phyloP scores from a whole-genome alignment of 1,140 invertebrate genomes.

The Bilobella aurantiaca region DNA sequence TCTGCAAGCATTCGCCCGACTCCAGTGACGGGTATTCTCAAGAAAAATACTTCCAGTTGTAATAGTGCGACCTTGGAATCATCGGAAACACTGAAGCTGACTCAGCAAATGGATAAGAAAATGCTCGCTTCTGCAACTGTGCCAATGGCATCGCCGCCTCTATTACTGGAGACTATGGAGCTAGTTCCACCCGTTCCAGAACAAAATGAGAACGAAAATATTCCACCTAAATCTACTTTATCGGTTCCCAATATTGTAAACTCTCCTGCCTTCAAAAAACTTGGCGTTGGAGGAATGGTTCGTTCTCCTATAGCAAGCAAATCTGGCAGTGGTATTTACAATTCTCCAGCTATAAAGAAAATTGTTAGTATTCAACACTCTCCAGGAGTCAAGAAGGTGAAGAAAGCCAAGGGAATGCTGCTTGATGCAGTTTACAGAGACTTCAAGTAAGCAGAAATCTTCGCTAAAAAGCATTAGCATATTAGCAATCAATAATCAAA shows the following conservation, averaged over 20 bases:
- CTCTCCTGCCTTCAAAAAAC: too few relatives aligned
- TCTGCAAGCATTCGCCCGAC: too few relatives aligned
- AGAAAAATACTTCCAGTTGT: too few relatives aligned
- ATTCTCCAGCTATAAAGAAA: not conserved
- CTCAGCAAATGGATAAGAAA: too few relatives aligned
- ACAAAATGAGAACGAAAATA: not conserved
- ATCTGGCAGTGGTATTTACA: not conserved
- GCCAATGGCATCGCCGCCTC: too few relatives aligned
- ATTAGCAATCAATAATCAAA: not conserved
- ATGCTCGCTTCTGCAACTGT: too few relatives aligned
- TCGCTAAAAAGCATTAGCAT: too few relatives aligned
- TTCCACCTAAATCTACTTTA: not conserved
- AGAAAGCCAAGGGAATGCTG: constrained; percentile 8
- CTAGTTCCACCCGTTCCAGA: too few relatives aligned
- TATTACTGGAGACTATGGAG: too few relatives aligned
- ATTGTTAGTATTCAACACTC: not conserved
- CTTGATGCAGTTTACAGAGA: constrained; percentile 9
- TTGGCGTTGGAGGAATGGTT: not conserved
- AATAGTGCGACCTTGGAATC: too few relatives aligned
- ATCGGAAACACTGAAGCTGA: too few relatives aligned
- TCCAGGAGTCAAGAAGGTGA: not conserved
- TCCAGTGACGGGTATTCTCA: too few relatives aligned
- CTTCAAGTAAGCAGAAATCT: constrained; percentile 16
- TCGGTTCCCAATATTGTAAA: not conserved
- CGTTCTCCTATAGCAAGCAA: not conserved